Base-by-base conservation (phyloP, 2,113 vertebrate species). In the Ceuthmochares aereus region DNA sequence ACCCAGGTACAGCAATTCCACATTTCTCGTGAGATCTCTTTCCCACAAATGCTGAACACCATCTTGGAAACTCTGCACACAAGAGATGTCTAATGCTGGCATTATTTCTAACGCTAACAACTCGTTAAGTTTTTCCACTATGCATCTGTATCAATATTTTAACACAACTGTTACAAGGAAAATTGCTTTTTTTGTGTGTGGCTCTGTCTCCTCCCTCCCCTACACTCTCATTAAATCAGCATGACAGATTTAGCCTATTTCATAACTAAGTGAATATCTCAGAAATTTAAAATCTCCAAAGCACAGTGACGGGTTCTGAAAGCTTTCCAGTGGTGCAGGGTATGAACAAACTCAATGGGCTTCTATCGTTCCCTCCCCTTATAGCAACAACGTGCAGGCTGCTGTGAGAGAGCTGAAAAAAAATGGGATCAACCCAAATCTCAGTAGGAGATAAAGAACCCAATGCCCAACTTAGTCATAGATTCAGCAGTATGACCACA, bases 131-230 rank as follows among this genome's bases (percentile, higher is more conserved):
- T 92, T 93, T 92, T 91, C 88, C 78, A 93, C 95, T 94, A 59
- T 70, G 91, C 94, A 78, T 95, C 95, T 90, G 91, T 97, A 97
- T 97, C 96, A 97, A 97, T 97, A 97, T 97, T 97, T 97, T 96
- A 97, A 97, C 93, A 96, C 85, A 95, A 94, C 73, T 79, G 87
- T 97, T 97, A 96, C 88, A 93, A 92, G 93, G 88, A 97, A 97
- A 96, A 96, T 94, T 90, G 92, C 87, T 83, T 95, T 96, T 91
- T 96, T 78, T 68, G 64, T 87, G 85, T 55, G 83, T 51, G 47
- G 47, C 69, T 89, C n/a, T 37, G 60, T 79, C 89, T 94, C 84
- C 93, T 94, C 69, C 85, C 75, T 89, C 73, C 84, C 59, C 81
- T 95, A 78, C 77, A 93, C 81, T 94, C 93, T 94, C 96, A 97